Evolutionary conservation across 2,113 vertebrate genomes (phyloP).

Genomic region (Poicephalus meyeri): DNA sequence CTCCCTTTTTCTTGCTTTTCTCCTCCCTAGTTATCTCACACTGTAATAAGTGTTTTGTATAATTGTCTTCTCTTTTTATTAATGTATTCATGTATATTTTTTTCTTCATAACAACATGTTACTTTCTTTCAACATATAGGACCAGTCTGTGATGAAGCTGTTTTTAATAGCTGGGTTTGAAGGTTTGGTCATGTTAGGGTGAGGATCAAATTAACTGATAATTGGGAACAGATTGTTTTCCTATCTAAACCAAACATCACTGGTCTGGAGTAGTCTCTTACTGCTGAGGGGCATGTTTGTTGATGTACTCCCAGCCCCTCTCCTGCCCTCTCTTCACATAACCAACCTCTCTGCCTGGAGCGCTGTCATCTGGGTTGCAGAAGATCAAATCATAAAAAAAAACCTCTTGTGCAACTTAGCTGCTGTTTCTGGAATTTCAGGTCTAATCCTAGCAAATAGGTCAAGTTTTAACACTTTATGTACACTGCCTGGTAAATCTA

Average conservation of each 20-base stretch:
- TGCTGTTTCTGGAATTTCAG: conserved; percentile 26
- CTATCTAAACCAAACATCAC: neutral
- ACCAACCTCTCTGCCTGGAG: neutral
- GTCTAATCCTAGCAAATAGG: conserved; percentile 5
- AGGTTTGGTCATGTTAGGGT: conserved; percentile 26
- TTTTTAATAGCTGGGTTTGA: neutral
- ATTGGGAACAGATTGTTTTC: conserved; percentile 7
- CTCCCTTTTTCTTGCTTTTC: neutral
- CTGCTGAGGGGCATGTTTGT: neutral
- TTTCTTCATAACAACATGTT: neutral
- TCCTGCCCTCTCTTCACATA: neutral
- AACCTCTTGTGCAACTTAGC: neutral
- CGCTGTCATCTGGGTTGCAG: neutral
- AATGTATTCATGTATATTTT: neutral
- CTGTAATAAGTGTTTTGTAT: neutral
- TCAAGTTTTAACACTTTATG: conserved; percentile 16
- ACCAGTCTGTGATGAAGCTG: neutral
- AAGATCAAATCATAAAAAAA: neutral
- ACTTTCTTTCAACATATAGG: neutral
- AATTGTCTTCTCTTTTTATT: neutral
- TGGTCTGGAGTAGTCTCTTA: neutral
- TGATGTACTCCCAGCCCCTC: neutral
- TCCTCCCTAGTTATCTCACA: neutral
- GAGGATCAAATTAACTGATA: conserved; percentile 39
- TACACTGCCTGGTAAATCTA: neutral